Conservation (phyloP, 2,797 vertebrate genomes). For the Epinephelus awoara region DNA sequence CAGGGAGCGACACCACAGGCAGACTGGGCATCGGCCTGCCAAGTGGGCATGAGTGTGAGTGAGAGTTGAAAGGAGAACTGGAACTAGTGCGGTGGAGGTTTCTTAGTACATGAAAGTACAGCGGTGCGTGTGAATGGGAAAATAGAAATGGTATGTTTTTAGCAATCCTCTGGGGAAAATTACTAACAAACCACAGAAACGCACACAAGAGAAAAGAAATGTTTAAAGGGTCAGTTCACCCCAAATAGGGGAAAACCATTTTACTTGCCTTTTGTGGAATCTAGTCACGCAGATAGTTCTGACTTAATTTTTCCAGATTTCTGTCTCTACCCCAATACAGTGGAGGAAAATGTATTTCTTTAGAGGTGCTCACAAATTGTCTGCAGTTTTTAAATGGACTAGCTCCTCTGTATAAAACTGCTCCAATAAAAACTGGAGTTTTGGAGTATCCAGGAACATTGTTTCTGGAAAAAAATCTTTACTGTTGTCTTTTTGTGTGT, state of each 20-base stretch:
- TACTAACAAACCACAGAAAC: slow-evolving; percentile 4
- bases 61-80: slow-evolving; percentile 56
- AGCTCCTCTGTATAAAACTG: neutral
- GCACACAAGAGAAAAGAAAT: neutral
- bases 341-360: neutral
- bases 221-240: neutral
- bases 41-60: slow-evolving; percentile 50
- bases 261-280: neutral
- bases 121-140: neutral
- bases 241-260: neutral
- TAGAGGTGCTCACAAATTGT: too few species aligned
- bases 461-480: neutral
- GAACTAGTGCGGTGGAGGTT: slow-evolving; percentile 30
- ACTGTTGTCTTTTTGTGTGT: too few species aligned
- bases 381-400: neutral
- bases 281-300: neutral
- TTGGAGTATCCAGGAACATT: neutral
- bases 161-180: slow-evolving; percentile 11
- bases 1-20: slow-evolving; percentile 34
- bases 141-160: slow-evolving; percentile 24
- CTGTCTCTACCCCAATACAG: neutral
- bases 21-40: slow-evolving; percentile 18
- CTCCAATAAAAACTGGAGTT: neutral
- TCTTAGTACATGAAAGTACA: slow-evolving; percentile 38
- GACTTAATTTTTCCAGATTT: neutral